phyloP scores from a whole-genome alignment of 2,113 vertebrate genomes.

The Fulica atra region DNA sequence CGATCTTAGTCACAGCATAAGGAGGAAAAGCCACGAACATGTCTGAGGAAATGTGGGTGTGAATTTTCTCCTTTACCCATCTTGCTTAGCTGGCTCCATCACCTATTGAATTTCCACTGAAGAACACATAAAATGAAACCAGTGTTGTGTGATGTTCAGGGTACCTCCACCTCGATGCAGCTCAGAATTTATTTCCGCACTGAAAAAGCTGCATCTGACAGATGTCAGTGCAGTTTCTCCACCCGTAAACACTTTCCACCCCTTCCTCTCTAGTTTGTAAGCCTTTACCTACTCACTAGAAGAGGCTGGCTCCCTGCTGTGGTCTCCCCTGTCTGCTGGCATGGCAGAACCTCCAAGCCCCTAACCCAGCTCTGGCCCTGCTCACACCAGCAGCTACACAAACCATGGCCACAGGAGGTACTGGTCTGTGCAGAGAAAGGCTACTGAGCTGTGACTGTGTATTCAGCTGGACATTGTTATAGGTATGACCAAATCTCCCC shows the following conservation, averaged over 20 bases:
- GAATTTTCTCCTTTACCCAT: not conserved
- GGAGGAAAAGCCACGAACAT: not conserved
- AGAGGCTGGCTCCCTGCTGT: not conserved
- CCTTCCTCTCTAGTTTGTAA: not conserved
- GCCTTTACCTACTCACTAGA: not conserved
- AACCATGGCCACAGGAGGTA: not conserved
- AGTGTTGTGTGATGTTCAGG: not conserved
- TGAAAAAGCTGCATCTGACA: not conserved
- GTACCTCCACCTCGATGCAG: not conserved
- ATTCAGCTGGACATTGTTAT: not conserved
- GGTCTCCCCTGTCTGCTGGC: not conserved
- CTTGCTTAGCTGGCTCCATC: not conserved
- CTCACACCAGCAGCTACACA: not conserved
- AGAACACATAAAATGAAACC: not conserved
- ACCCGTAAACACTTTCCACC: not conserved
- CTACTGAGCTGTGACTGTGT: fast-evolving
- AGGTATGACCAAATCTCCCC: not conserved
- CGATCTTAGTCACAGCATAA: not conserved
- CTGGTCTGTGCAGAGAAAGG: not conserved
- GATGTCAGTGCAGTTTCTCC: not conserved
- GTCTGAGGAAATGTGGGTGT: not conserved
- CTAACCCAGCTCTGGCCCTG: not conserved
- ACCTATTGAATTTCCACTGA: not conserved
- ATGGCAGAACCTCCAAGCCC: not conserved
- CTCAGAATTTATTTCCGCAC: not conserved